Conservation (phyloP, 2,888 invertebrate species). For the Pollenia griseotomentosa region DNA sequence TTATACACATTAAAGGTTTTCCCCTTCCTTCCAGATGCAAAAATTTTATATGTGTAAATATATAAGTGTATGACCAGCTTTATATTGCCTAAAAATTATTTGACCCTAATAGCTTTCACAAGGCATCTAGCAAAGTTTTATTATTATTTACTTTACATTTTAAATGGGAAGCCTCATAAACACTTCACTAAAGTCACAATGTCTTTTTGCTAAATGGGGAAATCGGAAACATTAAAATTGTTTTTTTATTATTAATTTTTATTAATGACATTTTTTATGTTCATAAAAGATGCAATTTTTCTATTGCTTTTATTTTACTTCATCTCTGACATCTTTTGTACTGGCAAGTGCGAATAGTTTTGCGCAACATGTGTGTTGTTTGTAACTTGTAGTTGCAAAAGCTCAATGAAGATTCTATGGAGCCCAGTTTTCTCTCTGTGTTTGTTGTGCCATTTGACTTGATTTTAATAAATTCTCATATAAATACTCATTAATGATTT, state of each 20-base stretch:
- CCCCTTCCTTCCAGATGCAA: no score
- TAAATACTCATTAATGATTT: conserved; percentile 63
- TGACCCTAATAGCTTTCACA: conserved; percentile 69
- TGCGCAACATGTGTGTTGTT: conserved; percentile 16
- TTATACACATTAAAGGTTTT: no score
- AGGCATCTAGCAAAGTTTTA: conserved; percentile 37
- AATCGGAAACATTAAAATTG: conserved; percentile 69
- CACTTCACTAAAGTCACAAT: conserved; percentile 8
- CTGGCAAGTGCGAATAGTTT: neutral
- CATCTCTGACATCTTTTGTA: neutral
- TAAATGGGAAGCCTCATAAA: neutral
- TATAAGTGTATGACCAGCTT: no score
- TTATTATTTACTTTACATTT: conserved; percentile 22
- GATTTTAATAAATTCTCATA: conserved; percentile 73
- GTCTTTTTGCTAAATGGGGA: conserved; percentile 19
- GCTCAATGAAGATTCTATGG: conserved; percentile 60
- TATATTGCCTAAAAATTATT: neutral
- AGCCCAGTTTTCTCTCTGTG: conserved; percentile 56
- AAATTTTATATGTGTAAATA: no score
- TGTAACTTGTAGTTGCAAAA: conserved; percentile 30
- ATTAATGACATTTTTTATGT: conserved; percentile 59
- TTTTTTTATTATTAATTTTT: conserved; percentile 61
- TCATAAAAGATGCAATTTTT: conserved; percentile 22
- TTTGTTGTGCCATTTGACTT: conserved; percentile 70
- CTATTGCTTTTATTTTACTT: conserved; percentile 33